Evolutionary conservation across 92 coral and sea anemone species (phyloP).

Genomic region (Bergia puertoricense): DNA sequence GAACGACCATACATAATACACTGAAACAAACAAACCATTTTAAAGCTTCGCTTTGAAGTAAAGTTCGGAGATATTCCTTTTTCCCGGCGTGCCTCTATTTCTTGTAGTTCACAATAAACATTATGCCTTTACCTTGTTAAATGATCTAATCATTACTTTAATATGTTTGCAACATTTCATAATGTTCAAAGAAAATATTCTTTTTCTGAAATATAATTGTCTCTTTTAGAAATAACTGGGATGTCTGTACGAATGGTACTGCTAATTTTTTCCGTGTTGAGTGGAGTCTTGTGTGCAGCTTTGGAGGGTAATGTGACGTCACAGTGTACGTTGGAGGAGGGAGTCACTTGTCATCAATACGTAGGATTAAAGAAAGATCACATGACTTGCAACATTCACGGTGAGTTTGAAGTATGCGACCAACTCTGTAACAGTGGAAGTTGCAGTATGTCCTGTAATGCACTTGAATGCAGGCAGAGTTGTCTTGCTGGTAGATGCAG

Average conservation of each 20-base stretch:
- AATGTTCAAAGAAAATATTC: too few species aligned
- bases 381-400: conserved; percentile 34
- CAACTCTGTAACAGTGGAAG: conserved; percentile 80
- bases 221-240: neutral
- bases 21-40: too few species aligned
- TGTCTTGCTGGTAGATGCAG: conserved; percentile 77
- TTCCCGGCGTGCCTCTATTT: too few species aligned
- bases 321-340: conserved; percentile 27
- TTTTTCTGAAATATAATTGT: too few species aligned
- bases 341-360: conserved; percentile 54
- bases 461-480: conserved; percentile 78
- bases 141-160: too few species aligned
- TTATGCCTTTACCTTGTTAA: too few species aligned
- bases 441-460: conserved; percentile 61
- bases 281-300: neutral
- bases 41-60: too few species aligned
- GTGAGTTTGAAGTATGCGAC: conserved; percentile 50
- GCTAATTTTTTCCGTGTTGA: neutral
- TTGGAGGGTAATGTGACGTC: neutral
- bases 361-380: conserved; percentile 31
- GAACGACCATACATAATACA: too few species aligned
- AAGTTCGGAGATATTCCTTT: too few species aligned
- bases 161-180: too few species aligned
- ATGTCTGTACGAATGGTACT: neutral
- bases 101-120: too few species aligned